phyloP scores from a whole-genome alignment of 2,797 vertebrate species.

The Enteromius radiatus region DNA sequence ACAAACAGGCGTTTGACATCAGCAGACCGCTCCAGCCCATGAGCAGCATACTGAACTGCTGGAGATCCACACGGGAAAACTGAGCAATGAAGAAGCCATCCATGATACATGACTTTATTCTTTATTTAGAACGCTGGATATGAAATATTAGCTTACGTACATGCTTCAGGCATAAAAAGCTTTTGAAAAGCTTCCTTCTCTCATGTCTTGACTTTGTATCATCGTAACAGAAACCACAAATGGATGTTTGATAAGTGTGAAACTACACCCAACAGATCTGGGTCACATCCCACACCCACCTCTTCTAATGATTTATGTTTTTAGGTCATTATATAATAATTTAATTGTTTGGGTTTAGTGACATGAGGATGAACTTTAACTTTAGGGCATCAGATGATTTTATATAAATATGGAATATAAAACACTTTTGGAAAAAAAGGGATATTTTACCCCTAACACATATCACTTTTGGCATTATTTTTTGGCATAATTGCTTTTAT shows the following conservation, averaged over 20 bases:
- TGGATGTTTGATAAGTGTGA: slow-evolving; percentile 28
- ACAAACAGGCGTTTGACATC: slow-evolving; percentile 59
- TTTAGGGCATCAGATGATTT: not conserved
- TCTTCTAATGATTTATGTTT: slow-evolving; percentile 31
- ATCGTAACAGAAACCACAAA: slow-evolving; percentile 36
- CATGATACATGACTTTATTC: slow-evolving; percentile 6
- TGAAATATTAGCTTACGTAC: slow-evolving; percentile 22
- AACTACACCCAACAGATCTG: slow-evolving; percentile 37
- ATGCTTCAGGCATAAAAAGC: slow-evolving; percentile 16
- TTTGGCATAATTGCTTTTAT: not conserved
- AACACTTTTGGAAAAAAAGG: not conserved
- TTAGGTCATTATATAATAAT: slow-evolving; percentile 33
- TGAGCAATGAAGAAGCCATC: not conserved
- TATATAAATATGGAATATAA: not conserved
- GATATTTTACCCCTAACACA: not conserved
- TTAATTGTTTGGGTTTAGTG: slow-evolving; percentile 31
- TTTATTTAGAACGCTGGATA: slow-evolving; percentile 1
- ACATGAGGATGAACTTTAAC: not conserved
- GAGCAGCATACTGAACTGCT: slow-evolving; percentile 31
- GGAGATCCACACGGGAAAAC: slow-evolving; percentile 22
- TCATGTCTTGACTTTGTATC: slow-evolving; percentile 13
- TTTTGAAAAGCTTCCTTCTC: slow-evolving; percentile 29
- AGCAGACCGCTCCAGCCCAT: slow-evolving; percentile 59
- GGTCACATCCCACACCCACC: slow-evolving; percentile 38
- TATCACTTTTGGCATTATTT: not conserved